Conservation (phyloP, 2,797 vertebrate species). For the Netta rufina region DNA sequence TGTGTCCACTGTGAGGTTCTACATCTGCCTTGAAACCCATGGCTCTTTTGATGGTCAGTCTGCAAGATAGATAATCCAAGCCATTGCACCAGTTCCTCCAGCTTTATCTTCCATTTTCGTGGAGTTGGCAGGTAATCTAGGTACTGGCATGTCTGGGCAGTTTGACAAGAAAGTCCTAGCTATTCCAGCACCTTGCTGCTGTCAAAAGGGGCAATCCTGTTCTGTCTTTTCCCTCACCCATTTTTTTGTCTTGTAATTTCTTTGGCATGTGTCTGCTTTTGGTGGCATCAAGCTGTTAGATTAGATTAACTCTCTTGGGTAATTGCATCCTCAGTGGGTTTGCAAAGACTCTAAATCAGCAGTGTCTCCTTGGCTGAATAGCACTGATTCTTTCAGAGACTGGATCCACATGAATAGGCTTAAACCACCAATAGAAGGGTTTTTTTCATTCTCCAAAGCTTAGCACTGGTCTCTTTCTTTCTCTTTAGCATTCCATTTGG, state of each 20-base stretch:
- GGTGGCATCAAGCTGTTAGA: neutral
- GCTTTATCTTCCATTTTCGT: neutral
- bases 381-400: conserved; percentile 11
- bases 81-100: neutral
- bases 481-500: neutral
- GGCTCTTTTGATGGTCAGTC: neutral
- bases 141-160: neutral
- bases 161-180: neutral
- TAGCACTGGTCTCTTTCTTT: neutral
- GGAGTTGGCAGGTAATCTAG: neutral
- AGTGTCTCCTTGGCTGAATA: conserved; percentile 19
- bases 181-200: neutral
- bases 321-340: conserved; percentile 3
- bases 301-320: neutral
- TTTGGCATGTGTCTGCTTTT: neutral
- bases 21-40: neutral
- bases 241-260: neutral
- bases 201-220: neutral
- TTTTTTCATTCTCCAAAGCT: neutral
- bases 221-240: neutral
- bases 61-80: neutral
- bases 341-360: conserved; percentile 24
- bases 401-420: conserved; percentile 7
- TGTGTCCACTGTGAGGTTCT: neutral
- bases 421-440: conserved; percentile 29